These are phyloP conservation scores for Mustela erminea DNA, from an alignment of 2,797 vertebrate species.

Conservation along the genomic window DNA sequence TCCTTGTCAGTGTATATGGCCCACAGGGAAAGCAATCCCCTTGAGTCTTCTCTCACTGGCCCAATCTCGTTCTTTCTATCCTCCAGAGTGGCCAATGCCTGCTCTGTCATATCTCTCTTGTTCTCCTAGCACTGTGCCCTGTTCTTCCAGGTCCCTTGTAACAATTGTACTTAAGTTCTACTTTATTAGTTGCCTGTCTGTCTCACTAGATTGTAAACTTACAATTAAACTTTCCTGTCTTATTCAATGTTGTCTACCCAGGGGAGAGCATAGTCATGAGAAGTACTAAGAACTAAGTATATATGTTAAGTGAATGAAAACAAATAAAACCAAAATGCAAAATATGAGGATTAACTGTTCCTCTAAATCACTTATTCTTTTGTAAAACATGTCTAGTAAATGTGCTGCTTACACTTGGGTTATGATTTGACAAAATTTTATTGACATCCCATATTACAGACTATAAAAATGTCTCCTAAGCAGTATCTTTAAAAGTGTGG, in stretches of 20 bases:
- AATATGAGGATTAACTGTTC: neutral
- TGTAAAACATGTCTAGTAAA: constrained; percentile 6
- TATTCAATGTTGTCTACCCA: neutral
- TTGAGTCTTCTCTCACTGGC: neutral
- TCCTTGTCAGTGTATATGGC: no score
- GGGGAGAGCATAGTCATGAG: neutral
- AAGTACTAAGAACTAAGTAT: neutral
- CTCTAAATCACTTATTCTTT: neutral
- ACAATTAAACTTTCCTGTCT: neutral
- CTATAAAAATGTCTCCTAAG: constrained; percentile 48
- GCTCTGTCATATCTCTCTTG: neutral
- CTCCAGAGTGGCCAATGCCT: neutral
- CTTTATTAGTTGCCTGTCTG: neutral
- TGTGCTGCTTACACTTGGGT: neutral
- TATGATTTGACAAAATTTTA: constrained; percentile 34
- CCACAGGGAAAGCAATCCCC: neutral
- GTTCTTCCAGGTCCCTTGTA: neutral
- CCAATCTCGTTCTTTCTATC: neutral
- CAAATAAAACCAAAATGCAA: neutral
- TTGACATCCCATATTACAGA: neutral
- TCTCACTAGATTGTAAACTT: neutral
- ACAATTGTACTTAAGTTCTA: neutral
- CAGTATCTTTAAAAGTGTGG: constrained; percentile 61
- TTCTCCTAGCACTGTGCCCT: neutral
- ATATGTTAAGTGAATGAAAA: neutral